These are phyloP conservation scores for Sapayoa aenigma DNA, from an alignment of 2,113 vertebrate genomes.

Conservation along the genomic window DNA sequence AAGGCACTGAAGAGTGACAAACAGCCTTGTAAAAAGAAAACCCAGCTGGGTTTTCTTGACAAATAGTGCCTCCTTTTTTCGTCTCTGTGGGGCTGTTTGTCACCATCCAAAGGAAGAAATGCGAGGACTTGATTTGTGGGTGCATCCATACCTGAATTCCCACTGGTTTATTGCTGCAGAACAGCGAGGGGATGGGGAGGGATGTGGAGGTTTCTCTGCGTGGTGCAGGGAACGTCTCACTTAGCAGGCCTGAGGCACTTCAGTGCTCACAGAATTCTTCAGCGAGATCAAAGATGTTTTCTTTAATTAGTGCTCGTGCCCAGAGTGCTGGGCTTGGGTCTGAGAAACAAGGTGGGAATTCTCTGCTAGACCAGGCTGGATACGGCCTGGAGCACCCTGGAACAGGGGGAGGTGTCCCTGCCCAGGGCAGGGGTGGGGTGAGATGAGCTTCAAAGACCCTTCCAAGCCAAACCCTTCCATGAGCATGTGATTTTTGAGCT, in stretches of 20 bases:
- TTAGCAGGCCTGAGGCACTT: not conserved
- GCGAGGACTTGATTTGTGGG: not conserved
- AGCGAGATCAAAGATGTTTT: not conserved
- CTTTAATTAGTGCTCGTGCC: not conserved
- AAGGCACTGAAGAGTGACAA: not conserved
- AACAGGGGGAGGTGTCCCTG: not conserved
- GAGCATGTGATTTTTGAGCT: not conserved
- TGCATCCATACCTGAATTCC: not conserved
- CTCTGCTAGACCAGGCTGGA: not conserved
- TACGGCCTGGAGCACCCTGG: fast-evolving
- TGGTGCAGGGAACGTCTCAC: not conserved
- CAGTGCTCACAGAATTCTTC: not conserved
- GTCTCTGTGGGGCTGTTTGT: not conserved
- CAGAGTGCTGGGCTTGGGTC: not conserved
- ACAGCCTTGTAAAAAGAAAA: not conserved
- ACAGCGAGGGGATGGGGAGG: not conserved
- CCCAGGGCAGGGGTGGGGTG: not conserved
- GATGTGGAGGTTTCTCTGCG: not conserved
- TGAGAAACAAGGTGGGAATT: not conserved
- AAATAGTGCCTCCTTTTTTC: not conserved
- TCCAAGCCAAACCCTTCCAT: not conserved
- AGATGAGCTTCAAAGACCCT: not conserved
- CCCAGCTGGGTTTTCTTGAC: not conserved
- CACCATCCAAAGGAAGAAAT: not conserved
- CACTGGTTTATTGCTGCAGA: not conserved